These are phyloP conservation scores for Myiagra hebetior DNA, from an alignment of 2,113 vertebrate species.

Conservation along the genomic window DNA sequence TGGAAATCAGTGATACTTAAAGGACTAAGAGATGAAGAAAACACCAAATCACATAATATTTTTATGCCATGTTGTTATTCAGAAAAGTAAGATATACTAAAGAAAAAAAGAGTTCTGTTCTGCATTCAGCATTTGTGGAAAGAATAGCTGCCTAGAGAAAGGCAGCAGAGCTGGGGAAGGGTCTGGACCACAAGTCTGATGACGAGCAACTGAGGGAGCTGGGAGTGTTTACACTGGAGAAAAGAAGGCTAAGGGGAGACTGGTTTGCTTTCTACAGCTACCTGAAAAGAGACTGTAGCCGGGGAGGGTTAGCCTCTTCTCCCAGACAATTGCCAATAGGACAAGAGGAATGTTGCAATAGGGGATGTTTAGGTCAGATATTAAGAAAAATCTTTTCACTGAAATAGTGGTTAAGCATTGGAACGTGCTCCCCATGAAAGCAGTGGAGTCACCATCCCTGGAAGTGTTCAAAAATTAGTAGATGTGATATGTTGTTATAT, in stretches of 20 bases:
- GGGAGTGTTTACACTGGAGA: neutral
- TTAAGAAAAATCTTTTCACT: neutral
- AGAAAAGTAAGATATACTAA: neutral
- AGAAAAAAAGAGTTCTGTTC: neutral
- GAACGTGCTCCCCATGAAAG: neutral
- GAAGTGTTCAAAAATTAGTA: neutral
- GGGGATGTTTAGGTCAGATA: neutral
- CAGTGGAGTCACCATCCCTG: neutral
- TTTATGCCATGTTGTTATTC: neutral
- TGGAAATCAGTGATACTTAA: neutral
- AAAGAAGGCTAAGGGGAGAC: neutral
- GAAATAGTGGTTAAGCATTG: neutral
- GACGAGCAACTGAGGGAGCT: accelerated
- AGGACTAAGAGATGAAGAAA: neutral
- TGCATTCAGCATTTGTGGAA: neutral
- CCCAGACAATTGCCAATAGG: too few relatives aligned
- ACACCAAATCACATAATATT: neutral
- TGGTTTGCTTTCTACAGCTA: neutral
- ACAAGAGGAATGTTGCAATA: neutral
- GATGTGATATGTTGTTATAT: too few relatives aligned
- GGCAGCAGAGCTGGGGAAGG: neutral
- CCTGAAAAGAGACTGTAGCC: neutral
- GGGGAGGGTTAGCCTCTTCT: neutral
- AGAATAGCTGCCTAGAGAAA: neutral
- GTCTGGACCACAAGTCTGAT: neutral